Evolutionary conservation across 2,888 invertebrate species (phyloP), one percentile per base, ranked within the genome.

Genomic region (Buathra laborator): DNA sequence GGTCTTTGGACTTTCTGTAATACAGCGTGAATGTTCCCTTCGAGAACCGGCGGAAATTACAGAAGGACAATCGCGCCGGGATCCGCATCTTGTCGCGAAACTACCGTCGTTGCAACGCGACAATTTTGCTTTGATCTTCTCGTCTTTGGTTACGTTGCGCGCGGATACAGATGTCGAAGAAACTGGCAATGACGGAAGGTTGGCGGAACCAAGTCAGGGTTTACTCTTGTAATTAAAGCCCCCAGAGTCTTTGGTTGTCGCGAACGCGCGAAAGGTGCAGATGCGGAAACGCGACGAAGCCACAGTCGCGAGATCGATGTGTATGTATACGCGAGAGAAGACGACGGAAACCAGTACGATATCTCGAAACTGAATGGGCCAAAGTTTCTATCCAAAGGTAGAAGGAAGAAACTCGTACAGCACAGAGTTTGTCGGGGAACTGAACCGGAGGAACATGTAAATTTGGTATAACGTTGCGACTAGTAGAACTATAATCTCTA

Each of bases 81-180:
- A n/a, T 32, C 24, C 48, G 14, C 44, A 14, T 80, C 64, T 71
- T 32, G 29, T 62, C 71, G 48, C 43, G 29, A 12, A 76, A 78
- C 71, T 53, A 46, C 32, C 16, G 6, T 64, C 75, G 68, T 24
- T 48, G 16, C 24, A 29, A 59, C 68, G 3, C 53, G 51, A 56
- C 62, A 43, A 43, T 56, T 76, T 29, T 4, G n/a, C 84, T 84
- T 84, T 84, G 76, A 80, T 84, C 71, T 84, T 80, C 48, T 48
- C 0, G 53, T 10, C 48, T 64, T 51, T 75, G 59, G 53, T 79
- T 32, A 48, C 10, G 46, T 62, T 29, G 32, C 43, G 43, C 48
- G n/a, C 37, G 44, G 56, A 37, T 72, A 37, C 67, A 19, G 12
- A 43, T 44, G 56, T 14, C 4, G 62, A 53, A 70, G 74, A 12